Evolutionary conservation across 2,797 vertebrate genomes (phyloP), one percentile per base, ranked within the genome.

Genomic region (Sebastes trivittatus): DNA sequence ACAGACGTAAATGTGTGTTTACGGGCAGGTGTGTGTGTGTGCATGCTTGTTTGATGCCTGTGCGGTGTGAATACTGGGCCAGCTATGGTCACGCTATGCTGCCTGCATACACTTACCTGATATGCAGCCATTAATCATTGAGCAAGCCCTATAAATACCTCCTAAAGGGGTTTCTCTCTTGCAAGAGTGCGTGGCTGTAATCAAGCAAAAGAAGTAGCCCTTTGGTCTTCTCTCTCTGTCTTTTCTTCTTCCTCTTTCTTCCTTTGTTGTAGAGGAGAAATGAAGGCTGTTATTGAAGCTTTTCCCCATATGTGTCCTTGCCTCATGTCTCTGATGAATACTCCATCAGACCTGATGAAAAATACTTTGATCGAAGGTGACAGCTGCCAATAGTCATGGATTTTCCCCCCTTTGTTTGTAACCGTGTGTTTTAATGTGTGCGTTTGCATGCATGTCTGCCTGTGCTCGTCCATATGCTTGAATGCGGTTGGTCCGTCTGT

Each of bases 91-190:
- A 85, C 34, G 27, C 83, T 75, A 73, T 77, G 56, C 68, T 77
- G 78, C 75, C 67, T 78, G 77, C 69, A 73, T 52, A 75, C 78
- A 83, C 66, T 55, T 36, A 52, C 60, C 65, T 78, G 65, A 82
- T 83, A 80, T 83, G 75, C 73, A 84, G 85, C 49, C 80, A 88
- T 92, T 84, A 89, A 90, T 92, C 87, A 86, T 65, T 68, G 70
- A 88, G 74, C 66, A 20, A 68, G 81, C 61, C 55, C 75, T 84
- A 77, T 87, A 83, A 88, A 83, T 81, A 84, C 67, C 36, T 38
- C 72, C 65, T 62, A 42, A 81, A 89, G 71, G 71, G 52, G 70
- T 72, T 79, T 79, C 38, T 82, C 49, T 61, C 76, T 55, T 81
- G 78, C 70, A 36, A 65, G 73, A 46, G 38, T 67, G 49, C 4